Conservation (phyloP, 2,888 invertebrate genomes). For the Halocaridina rubra region DNA sequence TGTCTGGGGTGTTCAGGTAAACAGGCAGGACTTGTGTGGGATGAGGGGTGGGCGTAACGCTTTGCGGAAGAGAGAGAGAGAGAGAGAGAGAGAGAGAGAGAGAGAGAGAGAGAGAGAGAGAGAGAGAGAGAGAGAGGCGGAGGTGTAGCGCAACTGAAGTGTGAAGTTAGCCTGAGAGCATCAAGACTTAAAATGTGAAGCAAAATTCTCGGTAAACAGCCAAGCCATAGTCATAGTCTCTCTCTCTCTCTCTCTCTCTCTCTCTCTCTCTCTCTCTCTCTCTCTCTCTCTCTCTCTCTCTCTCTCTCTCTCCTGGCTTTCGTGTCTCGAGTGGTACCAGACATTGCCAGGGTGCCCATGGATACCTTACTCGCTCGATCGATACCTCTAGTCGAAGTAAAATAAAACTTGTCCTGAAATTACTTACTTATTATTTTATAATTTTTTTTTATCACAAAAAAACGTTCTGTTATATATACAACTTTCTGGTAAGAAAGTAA, state of each 20-base stretch:
- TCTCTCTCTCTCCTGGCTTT: not conserved
- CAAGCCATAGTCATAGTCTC: not conserved
- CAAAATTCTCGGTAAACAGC: not conserved
- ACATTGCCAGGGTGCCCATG: no score
- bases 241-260: slow-evolving; percentile 21
- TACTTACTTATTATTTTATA: not conserved
- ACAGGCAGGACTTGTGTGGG: no score
- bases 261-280: not conserved
- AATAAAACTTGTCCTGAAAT: not conserved
- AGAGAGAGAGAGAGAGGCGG: not conserved
- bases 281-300: not conserved
- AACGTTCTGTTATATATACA: not conserved
- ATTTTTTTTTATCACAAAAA: no score
- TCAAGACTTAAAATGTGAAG: not conserved
- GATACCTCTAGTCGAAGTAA: not conserved
- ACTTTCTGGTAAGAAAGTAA: no score
- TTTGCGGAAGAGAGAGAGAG: slow-evolving; percentile 7
- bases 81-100: slow-evolving; percentile 17
- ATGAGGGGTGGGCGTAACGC: not conserved
- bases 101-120: slow-evolving; percentile 17
- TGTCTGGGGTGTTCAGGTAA: no score
- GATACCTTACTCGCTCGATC: not conserved
- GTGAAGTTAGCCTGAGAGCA: no score
- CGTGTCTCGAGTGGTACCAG: no score
- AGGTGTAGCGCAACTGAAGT: no score